These are phyloP conservation scores for Melangyna quadrimaculata DNA, from an alignment of 2,888 invertebrate species.

Conservation along the genomic window DNA sequence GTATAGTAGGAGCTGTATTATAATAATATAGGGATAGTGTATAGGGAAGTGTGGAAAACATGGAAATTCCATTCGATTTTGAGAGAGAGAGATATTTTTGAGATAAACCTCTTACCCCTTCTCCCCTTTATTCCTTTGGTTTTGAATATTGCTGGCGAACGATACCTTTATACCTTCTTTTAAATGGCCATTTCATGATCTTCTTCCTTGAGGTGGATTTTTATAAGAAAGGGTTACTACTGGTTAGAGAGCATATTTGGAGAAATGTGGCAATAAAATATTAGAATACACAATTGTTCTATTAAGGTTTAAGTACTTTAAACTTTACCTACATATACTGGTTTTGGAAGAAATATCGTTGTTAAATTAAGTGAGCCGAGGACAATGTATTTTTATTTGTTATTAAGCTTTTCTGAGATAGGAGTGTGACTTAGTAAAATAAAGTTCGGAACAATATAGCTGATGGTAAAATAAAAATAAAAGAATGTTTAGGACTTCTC, in stretches of 20 bases:
- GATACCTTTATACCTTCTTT: too few species aligned
- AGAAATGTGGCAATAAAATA: constrained; percentile 35
- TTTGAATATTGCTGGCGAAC: constrained; percentile 34
- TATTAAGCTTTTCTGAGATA: neutral
- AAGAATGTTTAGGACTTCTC: too few species aligned
- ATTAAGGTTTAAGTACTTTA: constrained; percentile 48
- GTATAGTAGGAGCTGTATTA: neutral
- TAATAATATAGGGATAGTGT: too few species aligned
- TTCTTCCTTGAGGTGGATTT: constrained; percentile 33
- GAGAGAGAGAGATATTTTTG: constrained; percentile 34
- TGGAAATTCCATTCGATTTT: constrained; percentile 67
- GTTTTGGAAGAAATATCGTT: neutral
- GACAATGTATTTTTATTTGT: neutral
- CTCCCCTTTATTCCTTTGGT: neutral
- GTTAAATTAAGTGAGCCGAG: neutral
- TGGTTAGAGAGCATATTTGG: constrained; percentile 8
- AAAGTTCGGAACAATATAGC: neutral
- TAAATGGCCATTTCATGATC: constrained; percentile 66
- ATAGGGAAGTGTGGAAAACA: constrained; percentile 47
- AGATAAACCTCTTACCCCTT: constrained; percentile 26
- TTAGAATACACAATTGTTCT: constrained; percentile 54
- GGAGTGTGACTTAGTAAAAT: neutral
- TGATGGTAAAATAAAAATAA: too few species aligned
- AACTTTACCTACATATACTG: neutral
- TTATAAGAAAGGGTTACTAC: neutral